Conservation (phyloP, 2,113 vertebrate species). For the Grallaria varia region DNA sequence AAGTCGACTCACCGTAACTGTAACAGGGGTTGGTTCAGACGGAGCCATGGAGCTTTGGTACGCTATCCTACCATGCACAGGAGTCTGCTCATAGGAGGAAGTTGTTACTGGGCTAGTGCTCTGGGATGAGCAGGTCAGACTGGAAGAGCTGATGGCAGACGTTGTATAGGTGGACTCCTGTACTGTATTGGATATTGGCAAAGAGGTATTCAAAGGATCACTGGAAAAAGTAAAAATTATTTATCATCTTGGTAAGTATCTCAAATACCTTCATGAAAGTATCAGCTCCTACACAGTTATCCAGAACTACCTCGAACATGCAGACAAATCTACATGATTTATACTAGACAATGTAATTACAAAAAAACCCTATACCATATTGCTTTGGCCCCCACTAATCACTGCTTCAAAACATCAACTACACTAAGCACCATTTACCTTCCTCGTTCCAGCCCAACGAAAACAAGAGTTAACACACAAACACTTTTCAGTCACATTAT, state of each 20-base stretch:
- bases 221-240: constrained; percentile 67
- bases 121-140: constrained; percentile 71
- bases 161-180: constrained; percentile 74
- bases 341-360: neutral
- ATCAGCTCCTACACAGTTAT: neutral
- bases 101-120: constrained; percentile 67
- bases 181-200: constrained; percentile 76
- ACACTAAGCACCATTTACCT: neutral
- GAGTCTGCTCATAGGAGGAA: constrained; percentile 75
- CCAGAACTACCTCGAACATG: neutral
- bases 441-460: neutral
- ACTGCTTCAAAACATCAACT: neutral
- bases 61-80: constrained; percentile 71
- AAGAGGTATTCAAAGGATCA: constrained; percentile 79
- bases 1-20: constrained; percentile 61
- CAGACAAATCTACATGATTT: neutral
- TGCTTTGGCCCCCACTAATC: neutral
- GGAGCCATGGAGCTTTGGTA: constrained; percentile 77
- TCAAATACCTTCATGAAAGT: neutral
- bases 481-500: neutral
- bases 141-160: constrained; percentile 73
- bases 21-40: constrained; percentile 41
- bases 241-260: neutral
- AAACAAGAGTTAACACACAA: neutral
- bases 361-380: neutral